These are phyloP conservation scores for Iguana delicatissima DNA, from an alignment of 2,797 vertebrate species.

Conservation along the genomic window DNA sequence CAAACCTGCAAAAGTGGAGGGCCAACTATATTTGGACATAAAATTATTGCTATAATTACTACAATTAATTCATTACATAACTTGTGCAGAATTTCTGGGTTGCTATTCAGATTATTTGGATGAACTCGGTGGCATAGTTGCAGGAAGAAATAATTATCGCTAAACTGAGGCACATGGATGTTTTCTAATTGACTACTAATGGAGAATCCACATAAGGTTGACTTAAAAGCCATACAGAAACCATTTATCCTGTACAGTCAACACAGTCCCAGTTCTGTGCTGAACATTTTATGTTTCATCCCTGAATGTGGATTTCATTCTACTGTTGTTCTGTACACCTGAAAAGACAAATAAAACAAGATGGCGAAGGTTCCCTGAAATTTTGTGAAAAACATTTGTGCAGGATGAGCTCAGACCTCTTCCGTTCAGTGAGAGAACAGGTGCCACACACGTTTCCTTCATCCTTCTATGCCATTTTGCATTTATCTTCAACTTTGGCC, in stretches of 20 bases:
- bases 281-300: background rate
- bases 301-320: background rate
- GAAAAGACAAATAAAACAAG: background rate
- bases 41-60: background rate
- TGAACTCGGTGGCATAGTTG: background rate
- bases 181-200: background rate
- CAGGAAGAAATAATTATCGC: background rate
- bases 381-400: background rate
- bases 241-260: background rate
- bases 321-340: background rate
- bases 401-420: background rate
- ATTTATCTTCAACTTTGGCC: background rate
- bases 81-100: background rate
- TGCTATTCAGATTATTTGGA: background rate
- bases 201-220: background rate
- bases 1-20: too few species aligned
- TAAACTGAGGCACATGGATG: background rate
- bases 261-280: background rate
- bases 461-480: background rate
- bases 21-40: background rate
- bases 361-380: background rate
- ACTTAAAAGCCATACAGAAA: background rate
- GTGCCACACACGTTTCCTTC: background rate
- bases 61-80: background rate
- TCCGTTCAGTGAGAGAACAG: background rate